Evolutionary conservation across 2,888 invertebrate genomes (phyloP), one percentile per base, ranked within the genome.

Genomic region (Leptinotarsa rubiginosa): DNA sequence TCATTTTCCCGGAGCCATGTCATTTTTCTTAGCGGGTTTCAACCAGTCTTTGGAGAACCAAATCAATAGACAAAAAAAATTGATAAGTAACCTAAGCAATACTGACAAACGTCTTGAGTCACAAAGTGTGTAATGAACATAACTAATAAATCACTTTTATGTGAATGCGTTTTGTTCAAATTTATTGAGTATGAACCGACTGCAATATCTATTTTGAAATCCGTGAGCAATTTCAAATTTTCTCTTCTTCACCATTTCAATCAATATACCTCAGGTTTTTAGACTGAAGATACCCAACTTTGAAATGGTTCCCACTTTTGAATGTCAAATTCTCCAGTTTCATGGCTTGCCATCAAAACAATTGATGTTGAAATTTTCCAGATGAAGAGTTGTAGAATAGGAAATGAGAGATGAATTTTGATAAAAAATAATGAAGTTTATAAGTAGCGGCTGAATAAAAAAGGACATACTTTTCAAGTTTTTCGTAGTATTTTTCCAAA

Each of bases 51-150:
- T 31, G n/a, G 3, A 62, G 31, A 5, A 16, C 62, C 62, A 62
- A 31, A 56, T 12, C 52, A 68, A 4, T 13, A 68, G 5, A 18
- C 7, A 3, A 16, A 56, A n/a, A 31, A 52, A 41, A 18, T 4
- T 18, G 41, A 2, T 25, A 18, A 10, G n/a, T 50, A 15, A 10
- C 41, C 54, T 31, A 31, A 13, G 0, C 15, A n/a, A 25, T 18
- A 54, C 31, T 54, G 13, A 10, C 15, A 25, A 13, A 62, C 31
- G 18, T 4, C 2, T 16, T 12, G 13, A 5, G n/a, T 31, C 62
- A 64, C 77, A 10, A 84, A 84, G 72, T 85, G 83, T 0, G 87
- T 85, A 1, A 85, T 85, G 52, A 86, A 85, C 83, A 85, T 85
- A 0, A 81, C 78, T 16, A 86, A 76, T 13, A 83, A 80, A 75